These are phyloP conservation scores for Nannoperca australis DNA, from an alignment of 2,797 vertebrate species.

Conservation along the genomic window DNA sequence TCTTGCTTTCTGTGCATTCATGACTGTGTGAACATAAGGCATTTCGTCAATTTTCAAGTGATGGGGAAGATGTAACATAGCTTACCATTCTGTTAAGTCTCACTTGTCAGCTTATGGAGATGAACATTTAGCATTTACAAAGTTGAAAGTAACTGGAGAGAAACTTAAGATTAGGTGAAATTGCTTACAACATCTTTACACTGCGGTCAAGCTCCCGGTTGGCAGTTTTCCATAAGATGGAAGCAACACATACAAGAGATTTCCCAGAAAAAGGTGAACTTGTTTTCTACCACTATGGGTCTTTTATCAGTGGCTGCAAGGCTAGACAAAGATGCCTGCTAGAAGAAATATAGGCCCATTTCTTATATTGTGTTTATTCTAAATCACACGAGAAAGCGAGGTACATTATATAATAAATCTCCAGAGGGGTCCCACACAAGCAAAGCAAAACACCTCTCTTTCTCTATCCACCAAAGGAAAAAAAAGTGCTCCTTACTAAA, in stretches of 20 bases:
- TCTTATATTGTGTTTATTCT: slow-evolving; percentile 28
- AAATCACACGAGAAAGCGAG: slow-evolving; percentile 22
- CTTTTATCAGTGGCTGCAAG: slow-evolving; percentile 14
- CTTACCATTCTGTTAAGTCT: background rate
- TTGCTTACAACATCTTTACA: slow-evolving; percentile 10
- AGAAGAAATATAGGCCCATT: slow-evolving; percentile 29
- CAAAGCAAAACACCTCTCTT: slow-evolving; percentile 15
- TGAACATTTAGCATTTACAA: background rate
- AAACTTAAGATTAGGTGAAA: background rate
- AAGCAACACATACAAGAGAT: background rate
- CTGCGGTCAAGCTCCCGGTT: background rate
- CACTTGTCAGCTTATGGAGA: background rate
- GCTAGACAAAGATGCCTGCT: slow-evolving; percentile 6
- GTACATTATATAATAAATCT: slow-evolving; percentile 42
- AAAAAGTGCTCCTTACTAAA: slow-evolving; percentile 10
- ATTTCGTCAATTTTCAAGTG: background rate
- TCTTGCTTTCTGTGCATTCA: background rate
- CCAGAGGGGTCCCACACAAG: background rate
- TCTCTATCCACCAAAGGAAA: background rate
- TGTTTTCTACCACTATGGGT: background rate
- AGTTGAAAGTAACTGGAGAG: slow-evolving; percentile 7
- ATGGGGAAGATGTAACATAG: background rate
- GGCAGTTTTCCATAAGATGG: slow-evolving; percentile 8
- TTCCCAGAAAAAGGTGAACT: background rate
- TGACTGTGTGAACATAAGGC: background rate